Evolutionary conservation across 2,888 invertebrate genomes (phyloP).

Genomic region (Drosophila fungiperda): DNA sequence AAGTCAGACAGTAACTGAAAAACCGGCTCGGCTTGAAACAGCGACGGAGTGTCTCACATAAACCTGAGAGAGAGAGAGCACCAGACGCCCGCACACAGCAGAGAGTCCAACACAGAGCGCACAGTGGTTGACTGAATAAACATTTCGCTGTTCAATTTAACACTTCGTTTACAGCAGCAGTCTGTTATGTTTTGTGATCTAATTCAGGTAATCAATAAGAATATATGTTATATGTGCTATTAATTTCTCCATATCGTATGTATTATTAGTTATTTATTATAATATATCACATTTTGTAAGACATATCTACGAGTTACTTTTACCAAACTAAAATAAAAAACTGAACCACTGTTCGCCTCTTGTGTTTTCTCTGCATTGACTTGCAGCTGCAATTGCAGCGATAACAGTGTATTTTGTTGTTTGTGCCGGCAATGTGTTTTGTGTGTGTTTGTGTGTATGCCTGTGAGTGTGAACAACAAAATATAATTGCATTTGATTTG

Average conservation of each 20-base stretch:
- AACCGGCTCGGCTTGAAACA: slow-evolving; percentile 62
- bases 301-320: not conserved
- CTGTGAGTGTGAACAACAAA: slow-evolving; percentile 42
- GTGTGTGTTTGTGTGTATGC: slow-evolving; percentile 11
- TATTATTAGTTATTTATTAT: too few species aligned
- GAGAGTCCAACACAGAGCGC: slow-evolving; percentile 26
- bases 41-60: slow-evolving; percentile 51
- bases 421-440: slow-evolving; percentile 12
- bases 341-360: slow-evolving; percentile 34
- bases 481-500: slow-evolving; percentile 53
- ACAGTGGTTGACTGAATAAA: slow-evolving; percentile 35
- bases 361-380: slow-evolving; percentile 34
- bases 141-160: not conserved
- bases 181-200: not conserved
- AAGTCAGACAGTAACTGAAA: slow-evolving; percentile 62
- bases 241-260: not conserved
- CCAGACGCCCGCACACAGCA: slow-evolving; percentile 46
- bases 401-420: slow-evolving; percentile 45
- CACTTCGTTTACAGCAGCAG: not conserved
- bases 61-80: slow-evolving; percentile 21
- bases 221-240: not conserved
- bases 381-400: slow-evolving; percentile 57
- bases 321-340: not conserved
- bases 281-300: fast-evolving
- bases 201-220: not conserved